phyloP scores from a whole-genome alignment of 2,797 vertebrate species.

The Dicrostonyx torquatus region DNA sequence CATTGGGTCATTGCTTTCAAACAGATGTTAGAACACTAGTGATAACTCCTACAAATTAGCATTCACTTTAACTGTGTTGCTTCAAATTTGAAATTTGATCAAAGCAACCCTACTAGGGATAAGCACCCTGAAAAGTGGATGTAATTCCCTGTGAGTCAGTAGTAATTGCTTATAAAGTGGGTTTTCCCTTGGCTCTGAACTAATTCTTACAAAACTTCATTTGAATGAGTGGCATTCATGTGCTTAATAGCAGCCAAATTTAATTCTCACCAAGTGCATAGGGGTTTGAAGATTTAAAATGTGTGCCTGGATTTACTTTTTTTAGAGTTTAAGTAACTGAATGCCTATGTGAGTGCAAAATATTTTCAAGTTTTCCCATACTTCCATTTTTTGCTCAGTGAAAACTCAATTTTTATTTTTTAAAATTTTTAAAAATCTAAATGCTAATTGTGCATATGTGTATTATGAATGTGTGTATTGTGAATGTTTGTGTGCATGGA shows the following conservation, averaged over 20 bases:
- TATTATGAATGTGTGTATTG: background rate
- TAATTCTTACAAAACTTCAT: constrained; percentile 19
- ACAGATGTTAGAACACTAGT: constrained; percentile 37
- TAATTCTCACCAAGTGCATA: background rate
- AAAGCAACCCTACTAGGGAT: constrained; percentile 19
- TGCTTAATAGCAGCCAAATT: constrained; percentile 37
- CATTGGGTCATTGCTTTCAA: constrained; percentile 19
- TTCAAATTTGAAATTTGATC: constrained; percentile 45
- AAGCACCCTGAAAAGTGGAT: background rate
- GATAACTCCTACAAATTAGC: background rate
- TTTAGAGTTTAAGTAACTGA: constrained; percentile 36
- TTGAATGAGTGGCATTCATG: constrained; percentile 40
- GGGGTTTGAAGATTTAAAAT: constrained; percentile 30
- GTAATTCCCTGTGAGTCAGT: background rate
- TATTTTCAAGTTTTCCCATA: constrained; percentile 14
- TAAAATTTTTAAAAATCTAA: background rate
- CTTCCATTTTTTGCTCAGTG: background rate
- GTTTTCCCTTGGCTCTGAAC: background rate
- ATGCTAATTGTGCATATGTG: background rate
- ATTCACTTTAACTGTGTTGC: constrained; percentile 39
- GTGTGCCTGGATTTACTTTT: background rate
- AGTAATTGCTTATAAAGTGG: constrained; percentile 50
- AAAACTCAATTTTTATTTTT: background rate
- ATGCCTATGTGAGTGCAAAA: background rate
- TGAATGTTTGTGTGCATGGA: too few relatives aligned